Percentiles rank a stretch among this genome's conserved stretches.
Evolutionary conservation across 2,888 invertebrate genomes (phyloP).

Genomic region (Norana najaformis): DNA sequence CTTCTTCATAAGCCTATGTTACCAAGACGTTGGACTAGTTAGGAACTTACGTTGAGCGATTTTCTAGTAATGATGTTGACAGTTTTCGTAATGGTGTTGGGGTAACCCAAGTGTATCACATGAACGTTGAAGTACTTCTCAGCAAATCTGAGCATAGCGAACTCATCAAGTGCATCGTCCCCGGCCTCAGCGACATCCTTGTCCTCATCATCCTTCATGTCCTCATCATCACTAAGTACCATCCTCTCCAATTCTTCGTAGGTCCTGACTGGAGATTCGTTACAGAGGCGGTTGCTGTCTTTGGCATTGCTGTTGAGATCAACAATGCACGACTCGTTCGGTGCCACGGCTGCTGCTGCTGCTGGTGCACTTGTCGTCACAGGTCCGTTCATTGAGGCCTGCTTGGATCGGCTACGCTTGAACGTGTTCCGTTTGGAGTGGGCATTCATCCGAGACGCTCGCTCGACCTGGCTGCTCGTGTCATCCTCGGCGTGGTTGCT

Average conservation of each 20-base stretch:
- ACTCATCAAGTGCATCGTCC: constrained; percentile 48
- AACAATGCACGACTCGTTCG: constrained; percentile 29
- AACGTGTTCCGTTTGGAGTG: background rate
- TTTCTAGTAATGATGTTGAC: constrained; percentile 51
- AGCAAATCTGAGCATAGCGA: constrained; percentile 76
- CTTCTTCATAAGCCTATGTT: too few relatives aligned
- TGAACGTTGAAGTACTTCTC: constrained; percentile 89
- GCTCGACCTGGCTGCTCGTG: background rate
- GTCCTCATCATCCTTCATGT: constrained; percentile 65
- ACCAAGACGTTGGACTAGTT: background rate
- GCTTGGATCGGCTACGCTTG: constrained; percentile 6
- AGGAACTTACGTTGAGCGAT: constrained; percentile 51
- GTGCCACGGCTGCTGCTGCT: constrained; percentile 14
- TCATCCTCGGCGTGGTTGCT: background rate
- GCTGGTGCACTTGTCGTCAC: constrained; percentile 24
- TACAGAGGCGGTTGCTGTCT: constrained; percentile 18
- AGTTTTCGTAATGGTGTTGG: constrained; percentile 55
- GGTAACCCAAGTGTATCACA: constrained; percentile 54
- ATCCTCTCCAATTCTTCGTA: constrained; percentile 34
- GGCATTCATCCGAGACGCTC: background rate
- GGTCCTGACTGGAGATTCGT: background rate
- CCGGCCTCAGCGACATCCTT: constrained; percentile 45
- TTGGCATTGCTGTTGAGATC: constrained; percentile 37
- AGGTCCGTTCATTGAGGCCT: constrained; percentile 31
- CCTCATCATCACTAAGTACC: constrained; percentile 28